Evolutionary conservation across 2,113 vertebrate genomes (phyloP).

Genomic region (Cyrtonyx montezumae): DNA sequence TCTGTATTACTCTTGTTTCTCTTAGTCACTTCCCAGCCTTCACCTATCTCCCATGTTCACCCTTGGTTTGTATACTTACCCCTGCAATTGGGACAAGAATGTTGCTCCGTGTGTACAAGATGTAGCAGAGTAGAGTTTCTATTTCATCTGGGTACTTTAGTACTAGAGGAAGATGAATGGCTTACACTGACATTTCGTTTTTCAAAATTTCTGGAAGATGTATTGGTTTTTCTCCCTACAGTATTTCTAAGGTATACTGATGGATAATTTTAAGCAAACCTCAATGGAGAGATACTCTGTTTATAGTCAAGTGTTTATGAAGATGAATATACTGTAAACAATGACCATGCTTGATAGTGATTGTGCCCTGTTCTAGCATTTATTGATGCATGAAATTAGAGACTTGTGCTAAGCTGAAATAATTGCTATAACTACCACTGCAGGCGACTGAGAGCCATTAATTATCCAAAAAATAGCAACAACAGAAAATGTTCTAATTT

Average conservation of each 20-base stretch:
- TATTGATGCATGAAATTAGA: slow-evolving; percentile 67
- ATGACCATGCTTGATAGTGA: background rate
- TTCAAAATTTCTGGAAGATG: background rate
- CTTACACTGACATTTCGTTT: background rate
- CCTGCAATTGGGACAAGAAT: background rate
- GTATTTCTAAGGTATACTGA: background rate
- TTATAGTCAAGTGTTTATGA: slow-evolving; percentile 46
- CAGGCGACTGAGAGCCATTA: slow-evolving; percentile 17
- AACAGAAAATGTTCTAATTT: background rate
- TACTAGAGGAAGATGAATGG: background rate
- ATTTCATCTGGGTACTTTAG: background rate
- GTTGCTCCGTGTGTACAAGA: background rate
- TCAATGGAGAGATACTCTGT: slow-evolving; percentile 28
- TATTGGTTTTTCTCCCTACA: background rate
- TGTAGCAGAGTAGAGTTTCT: fast-evolving
- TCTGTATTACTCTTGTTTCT: background rate
- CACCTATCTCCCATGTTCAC: background rate
- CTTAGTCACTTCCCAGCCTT: background rate
- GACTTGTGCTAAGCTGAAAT: slow-evolving; percentile 34
- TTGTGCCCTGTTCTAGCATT: background rate
- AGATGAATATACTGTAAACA: slow-evolving; percentile 68
- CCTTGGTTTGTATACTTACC: background rate
- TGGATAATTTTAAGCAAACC: slow-evolving; percentile 35
- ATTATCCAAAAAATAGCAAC: slow-evolving; percentile 9
- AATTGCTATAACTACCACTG: slow-evolving; percentile 21